phyloP scores from a whole-genome alignment of 2,797 vertebrate genomes.

The Galaxias olidus region DNA sequence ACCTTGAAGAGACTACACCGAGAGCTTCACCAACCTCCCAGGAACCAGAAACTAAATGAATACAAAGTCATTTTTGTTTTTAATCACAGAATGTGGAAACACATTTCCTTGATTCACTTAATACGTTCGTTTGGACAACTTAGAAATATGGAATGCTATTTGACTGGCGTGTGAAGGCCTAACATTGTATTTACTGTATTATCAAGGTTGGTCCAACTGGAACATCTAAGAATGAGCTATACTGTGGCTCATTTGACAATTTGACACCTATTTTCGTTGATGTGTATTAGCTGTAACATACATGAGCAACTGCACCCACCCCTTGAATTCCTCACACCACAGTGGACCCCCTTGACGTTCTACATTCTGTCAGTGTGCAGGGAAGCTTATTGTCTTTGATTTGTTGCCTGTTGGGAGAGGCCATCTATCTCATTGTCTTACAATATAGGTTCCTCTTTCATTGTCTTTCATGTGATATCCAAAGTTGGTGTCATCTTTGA shows the following conservation, averaged over 20 bases:
- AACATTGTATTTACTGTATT: constrained; percentile 15
- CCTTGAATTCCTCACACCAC: constrained; percentile 27
- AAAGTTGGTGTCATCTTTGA: constrained; percentile 49
- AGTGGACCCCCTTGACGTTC: constrained; percentile 20
- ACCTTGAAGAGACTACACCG: not conserved
- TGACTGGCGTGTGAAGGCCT: not conserved
- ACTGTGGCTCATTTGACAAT: not conserved
- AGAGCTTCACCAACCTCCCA: not conserved
- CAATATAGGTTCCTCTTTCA: constrained; percentile 6
- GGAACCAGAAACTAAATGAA: not conserved
- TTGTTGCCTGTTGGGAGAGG: constrained; percentile 35
- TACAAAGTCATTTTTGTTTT: too few relatives aligned
- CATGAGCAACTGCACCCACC: not conserved
- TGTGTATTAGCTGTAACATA: constrained; percentile 22
- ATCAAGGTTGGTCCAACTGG: not conserved
- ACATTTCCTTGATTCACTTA: too few relatives aligned
- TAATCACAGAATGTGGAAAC: too few relatives aligned
- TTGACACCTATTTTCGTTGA: constrained; percentile 24
- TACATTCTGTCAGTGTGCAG: constrained; percentile 17
- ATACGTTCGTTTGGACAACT: too few relatives aligned
- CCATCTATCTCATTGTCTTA: constrained; percentile 21
- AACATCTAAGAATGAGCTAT: not conserved
- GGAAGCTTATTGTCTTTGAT: constrained; percentile 42
- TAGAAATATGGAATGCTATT: too few relatives aligned
- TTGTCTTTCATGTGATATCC: constrained; percentile 34